Base-by-base conservation (phyloP, 1,140 invertebrate species). In the Drosophila nebulosa region DNA sequence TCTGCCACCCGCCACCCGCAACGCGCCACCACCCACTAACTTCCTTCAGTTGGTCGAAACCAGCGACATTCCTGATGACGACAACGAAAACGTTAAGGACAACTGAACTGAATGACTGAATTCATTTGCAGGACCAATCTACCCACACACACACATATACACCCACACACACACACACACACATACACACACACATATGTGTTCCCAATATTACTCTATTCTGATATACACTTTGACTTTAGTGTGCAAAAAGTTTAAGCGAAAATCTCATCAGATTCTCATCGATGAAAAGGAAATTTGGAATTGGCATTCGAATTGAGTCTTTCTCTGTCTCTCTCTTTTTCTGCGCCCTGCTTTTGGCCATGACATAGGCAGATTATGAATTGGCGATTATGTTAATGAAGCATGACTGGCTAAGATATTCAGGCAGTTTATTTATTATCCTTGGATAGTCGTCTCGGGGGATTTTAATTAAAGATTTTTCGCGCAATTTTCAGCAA, bases 361-460 rank as follows among this genome's bases (percentile, higher is more conserved):
- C 12, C 7, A 59, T 64, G 61, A 51, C 74, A 64, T 46, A 62
- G 67, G 63, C 68, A 74, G 81, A 85, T 85, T 85, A 85, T 85
- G 81, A 85, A 86, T 85, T 81, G 80, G 78, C 80, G 80, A 85
- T 85, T 85, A 85, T 85, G 80, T 66, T 86, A 85, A 85, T 85
- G 77, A 77, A 79, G 58, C 76, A 59, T 51, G 61, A 69, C 74
- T 61, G 56, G 56, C 69, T 24, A 9, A 24, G 16, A 32, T 32
- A 51, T 51, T 18, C 42, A n/a, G 50, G 51, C 77, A 84, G 39
- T 83, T 83, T 52, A 64, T 83, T 74, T 81, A 62, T 74, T 70
- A 79, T 71, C 78, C 56, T 57, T 62, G 67, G 39, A 42, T 42
- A 42, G 39, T 42, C 16, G 16, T n/a, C 39, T 1, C 4, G 4